phyloP scores from a whole-genome alignment of 2,888 invertebrate genomes.

The Chrysomela aeneicollis region DNA sequence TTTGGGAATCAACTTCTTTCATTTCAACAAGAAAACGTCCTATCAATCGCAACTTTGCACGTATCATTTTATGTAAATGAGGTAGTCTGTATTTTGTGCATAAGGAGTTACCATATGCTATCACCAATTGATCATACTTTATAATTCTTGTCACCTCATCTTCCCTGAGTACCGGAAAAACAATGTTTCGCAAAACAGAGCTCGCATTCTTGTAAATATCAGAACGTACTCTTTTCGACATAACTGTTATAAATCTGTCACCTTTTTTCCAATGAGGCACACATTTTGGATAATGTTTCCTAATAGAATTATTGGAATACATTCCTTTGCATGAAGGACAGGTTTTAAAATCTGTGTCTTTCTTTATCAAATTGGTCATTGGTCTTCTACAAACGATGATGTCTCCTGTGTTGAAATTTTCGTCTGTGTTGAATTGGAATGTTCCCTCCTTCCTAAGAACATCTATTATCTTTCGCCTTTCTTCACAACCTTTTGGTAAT shows the following conservation, averaged over 20 bases:
- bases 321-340: conserved; percentile 18
- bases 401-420: conserved; percentile 14
- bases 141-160: conserved; percentile 2
- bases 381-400: conserved; percentile 19
- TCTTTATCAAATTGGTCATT: background rate
- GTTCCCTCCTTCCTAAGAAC: conserved; percentile 15
- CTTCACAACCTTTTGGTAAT: too few species aligned
- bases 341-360: conserved; percentile 12
- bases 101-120: conserved; percentile 7
- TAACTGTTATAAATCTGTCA: conserved; percentile 13
- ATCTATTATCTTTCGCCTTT: conserved; percentile 18
- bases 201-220: conserved; percentile 17
- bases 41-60: conserved; percentile 11
- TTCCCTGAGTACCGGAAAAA: conserved; percentile 11
- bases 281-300: conserved; percentile 16
- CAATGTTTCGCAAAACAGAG: conserved; percentile 12
- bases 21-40: conserved; percentile 14
- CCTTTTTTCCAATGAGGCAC: conserved; percentile 13
- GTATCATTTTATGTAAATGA: conserved; percentile 8
- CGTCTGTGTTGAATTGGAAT: conserved; percentile 17
- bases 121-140: conserved; percentile 13
- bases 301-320: conserved; percentile 17
- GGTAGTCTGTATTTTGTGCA: conserved; percentile 8
- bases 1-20: conserved; percentile 9
- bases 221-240: conserved; percentile 18